A percentile compares a stretch with the other conserved stretches of the same genome.
Evolutionary conservation across 2,113 vertebrate genomes (phyloP).

Genomic region (Stegastes partitus): DNA sequence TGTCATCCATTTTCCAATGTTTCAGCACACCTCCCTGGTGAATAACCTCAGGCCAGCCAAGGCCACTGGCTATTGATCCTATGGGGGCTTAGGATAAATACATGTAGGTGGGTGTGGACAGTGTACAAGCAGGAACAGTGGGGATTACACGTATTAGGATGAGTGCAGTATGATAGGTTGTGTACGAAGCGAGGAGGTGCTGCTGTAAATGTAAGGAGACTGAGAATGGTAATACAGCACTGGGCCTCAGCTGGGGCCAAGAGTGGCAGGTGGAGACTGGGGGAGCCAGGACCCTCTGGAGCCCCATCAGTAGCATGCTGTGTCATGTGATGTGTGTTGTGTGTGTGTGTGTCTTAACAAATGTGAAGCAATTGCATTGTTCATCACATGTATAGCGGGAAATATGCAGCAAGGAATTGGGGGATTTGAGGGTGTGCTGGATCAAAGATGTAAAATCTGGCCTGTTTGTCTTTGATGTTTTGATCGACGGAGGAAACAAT

Average conservation of each 20-base stretch:
- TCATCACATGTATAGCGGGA: slow-evolving; percentile 48
- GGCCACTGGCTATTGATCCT: slow-evolving; percentile 81
- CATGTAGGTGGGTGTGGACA: not conserved
- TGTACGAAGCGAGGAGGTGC: slow-evolving; percentile 5
- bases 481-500: slow-evolving; percentile 38
- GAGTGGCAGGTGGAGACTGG: slow-evolving; percentile 84
- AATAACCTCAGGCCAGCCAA: slow-evolving; percentile 46
- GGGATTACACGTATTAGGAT: slow-evolving; percentile 19
- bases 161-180: slow-evolving; percentile 10
- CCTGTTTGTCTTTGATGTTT: slow-evolving; percentile 40
- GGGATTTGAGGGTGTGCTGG: slow-evolving; percentile 2
- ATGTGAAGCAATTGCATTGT: slow-evolving; percentile 73
- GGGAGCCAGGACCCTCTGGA: slow-evolving; percentile 74
- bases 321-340: slow-evolving; percentile 43
- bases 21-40: slow-evolving; percentile 51
- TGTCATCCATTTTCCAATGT: slow-evolving; percentile 63
- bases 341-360: slow-evolving; percentile 53
- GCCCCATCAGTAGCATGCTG: slow-evolving; percentile 82
- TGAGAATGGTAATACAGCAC: slow-evolving; percentile 66
- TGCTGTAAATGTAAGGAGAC: slow-evolving; percentile 38
- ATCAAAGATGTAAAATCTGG: slow-evolving; percentile 48
- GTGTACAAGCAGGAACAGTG: slow-evolving; percentile 14
- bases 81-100: slow-evolving; percentile 34
- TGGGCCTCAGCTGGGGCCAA: slow-evolving; percentile 82
- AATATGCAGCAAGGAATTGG: slow-evolving; percentile 39